phyloP scores from a whole-genome alignment of 2,888 invertebrate genomes.

The Adela reaumurella region DNA sequence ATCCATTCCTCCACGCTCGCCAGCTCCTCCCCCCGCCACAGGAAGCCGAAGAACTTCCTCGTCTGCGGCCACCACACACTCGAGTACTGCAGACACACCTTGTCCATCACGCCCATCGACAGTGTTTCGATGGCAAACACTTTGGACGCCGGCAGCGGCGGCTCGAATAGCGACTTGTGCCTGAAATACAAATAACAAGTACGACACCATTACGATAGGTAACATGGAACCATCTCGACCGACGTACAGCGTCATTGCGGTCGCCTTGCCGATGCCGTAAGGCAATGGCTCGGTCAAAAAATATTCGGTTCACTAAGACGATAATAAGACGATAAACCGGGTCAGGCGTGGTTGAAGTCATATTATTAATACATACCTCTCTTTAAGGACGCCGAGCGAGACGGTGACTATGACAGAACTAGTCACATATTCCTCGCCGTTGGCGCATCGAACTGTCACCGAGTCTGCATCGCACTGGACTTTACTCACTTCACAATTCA shows the following conservation, averaged over 20 bases:
- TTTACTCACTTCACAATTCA: no score
- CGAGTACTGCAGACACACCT: slow-evolving; percentile 63
- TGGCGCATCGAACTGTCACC: slow-evolving; percentile 41
- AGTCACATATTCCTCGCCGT: slow-evolving; percentile 50
- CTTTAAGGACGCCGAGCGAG: slow-evolving; percentile 68
- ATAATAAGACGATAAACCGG: no score
- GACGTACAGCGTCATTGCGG: no score
- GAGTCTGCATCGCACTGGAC: no score
- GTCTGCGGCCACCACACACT: slow-evolving; percentile 57
- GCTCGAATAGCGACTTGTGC: slow-evolving; percentile 48
- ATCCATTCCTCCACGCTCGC: not conserved
- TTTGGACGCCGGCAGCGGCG: slow-evolving; percentile 53
- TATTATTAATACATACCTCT: no score
- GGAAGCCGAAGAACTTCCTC: not conserved
- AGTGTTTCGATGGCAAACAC: slow-evolving; percentile 52
- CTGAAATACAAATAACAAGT: no score
- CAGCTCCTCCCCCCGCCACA: not conserved
- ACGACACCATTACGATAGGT: no score
- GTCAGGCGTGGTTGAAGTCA: no score
- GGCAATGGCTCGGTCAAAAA: no score
- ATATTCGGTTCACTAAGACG: no score
- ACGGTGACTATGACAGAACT: slow-evolving; percentile 66
- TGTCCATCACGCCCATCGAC: slow-evolving; percentile 63
- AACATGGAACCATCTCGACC: no score
- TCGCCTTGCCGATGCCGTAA: no score